These are phyloP conservation scores for Anguilla marmorata DNA, from an alignment of 2,797 vertebrate species.

Conservation along the genomic window DNA sequence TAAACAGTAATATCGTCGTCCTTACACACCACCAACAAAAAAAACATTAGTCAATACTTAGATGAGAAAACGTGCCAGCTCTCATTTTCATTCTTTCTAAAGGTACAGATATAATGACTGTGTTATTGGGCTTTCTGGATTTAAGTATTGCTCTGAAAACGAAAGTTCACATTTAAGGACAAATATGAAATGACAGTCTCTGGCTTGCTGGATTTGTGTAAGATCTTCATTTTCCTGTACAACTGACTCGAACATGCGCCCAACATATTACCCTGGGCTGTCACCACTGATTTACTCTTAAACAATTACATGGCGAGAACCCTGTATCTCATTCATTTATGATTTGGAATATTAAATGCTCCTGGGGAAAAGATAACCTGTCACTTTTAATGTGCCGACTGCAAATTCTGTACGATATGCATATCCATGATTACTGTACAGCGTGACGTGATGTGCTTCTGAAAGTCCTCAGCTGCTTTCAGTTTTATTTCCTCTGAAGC, in stretches of 20 bases:
- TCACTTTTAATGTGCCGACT: constrained; percentile 12
- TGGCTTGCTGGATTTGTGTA: not conserved
- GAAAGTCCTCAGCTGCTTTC: not conserved
- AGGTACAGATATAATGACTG: not conserved
- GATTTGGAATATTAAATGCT: constrained; percentile 20
- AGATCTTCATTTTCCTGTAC: not conserved
- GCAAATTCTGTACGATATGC: not conserved
- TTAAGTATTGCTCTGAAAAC: not conserved
- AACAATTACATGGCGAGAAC: constrained; percentile 8
- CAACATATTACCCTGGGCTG: constrained; percentile 5
- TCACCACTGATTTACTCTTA: constrained; percentile 1
- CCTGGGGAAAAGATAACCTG: constrained; percentile 10
- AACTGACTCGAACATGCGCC: not conserved
- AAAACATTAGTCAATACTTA: not conserved
- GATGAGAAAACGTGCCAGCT: not conserved
- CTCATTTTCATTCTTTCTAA: not conserved
- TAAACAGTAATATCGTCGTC: not conserved
- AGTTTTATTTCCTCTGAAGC: not conserved
- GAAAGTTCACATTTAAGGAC: not conserved
- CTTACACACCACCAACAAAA: not conserved
- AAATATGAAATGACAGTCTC: not conserved
- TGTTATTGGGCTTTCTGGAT: not conserved
- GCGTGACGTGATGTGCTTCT: not conserved
- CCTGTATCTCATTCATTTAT: constrained; percentile 11
- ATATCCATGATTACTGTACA: not conserved